phyloP scores from a whole-genome alignment of 2,113 vertebrate genomes.

The Oxyura jamaicensis region DNA sequence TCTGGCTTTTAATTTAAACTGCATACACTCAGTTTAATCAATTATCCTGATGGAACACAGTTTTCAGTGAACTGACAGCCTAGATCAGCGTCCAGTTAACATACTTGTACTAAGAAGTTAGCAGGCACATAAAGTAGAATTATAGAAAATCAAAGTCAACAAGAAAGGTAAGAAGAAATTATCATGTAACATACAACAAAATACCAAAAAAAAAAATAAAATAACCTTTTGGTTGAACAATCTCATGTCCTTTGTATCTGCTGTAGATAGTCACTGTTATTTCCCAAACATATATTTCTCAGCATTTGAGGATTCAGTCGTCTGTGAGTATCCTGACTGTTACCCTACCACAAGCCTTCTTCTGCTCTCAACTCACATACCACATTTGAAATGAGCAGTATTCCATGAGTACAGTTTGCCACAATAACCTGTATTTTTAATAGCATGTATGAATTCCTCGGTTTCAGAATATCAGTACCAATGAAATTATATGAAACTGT shows the following conservation, averaged over 20 bases:
- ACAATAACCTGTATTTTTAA: not conserved
- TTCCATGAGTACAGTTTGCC: not conserved
- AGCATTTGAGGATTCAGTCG: not conserved
- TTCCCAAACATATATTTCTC: not conserved
- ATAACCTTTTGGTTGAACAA: not conserved
- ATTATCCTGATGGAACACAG: not conserved
- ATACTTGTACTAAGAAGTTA: not conserved
- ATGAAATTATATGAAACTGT: not conserved
- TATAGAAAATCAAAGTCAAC: not conserved
- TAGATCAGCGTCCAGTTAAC: not conserved
- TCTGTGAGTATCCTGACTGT: not conserved
- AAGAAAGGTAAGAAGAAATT: not conserved
- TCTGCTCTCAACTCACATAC: not conserved
- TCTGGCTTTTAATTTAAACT: not conserved
- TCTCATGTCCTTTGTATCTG: not conserved
- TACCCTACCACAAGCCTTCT: not conserved
- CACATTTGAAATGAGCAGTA: not conserved
- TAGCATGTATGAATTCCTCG: not conserved
- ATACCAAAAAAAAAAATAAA: not conserved
- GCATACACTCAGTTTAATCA: not conserved
- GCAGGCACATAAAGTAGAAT: not conserved
- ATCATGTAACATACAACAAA: not conserved
- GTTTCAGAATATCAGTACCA: not conserved
- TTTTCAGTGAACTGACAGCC: not conserved
- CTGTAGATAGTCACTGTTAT: not conserved